These are phyloP conservation scores for Nematolebias whitei DNA, from an alignment of 2,113 vertebrate genomes.

Conservation along the genomic window DNA sequence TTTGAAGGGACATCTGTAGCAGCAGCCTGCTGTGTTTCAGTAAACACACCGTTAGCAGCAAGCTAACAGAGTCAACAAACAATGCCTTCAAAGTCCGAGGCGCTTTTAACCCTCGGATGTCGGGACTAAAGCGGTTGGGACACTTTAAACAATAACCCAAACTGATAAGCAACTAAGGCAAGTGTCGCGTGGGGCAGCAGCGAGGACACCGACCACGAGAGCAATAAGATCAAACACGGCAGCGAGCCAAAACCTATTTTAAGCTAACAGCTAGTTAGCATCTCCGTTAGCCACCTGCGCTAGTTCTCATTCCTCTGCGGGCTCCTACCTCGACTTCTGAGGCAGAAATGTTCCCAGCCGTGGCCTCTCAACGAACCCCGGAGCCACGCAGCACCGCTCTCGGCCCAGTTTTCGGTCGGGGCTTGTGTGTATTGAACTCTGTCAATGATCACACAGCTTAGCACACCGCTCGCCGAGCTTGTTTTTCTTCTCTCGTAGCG, in stretches of 20 bases:
- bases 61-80: conserved; percentile 48
- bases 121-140: background rate
- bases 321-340: conserved; percentile 48
- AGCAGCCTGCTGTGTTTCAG: conserved; percentile 20
- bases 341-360: conserved; percentile 4
- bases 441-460: conserved; percentile 81
- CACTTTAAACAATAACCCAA: background rate
- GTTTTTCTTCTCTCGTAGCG: conserved; percentile 62
- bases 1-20: background rate
- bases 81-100: conserved; percentile 14
- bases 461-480: conserved; percentile 57
- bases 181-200: conserved; percentile 11
- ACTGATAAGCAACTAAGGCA: background rate
- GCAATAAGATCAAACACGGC: conserved; percentile 60
- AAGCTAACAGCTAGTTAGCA: conserved; percentile 68
- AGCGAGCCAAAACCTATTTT: conserved; percentile 52
- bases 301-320: conserved; percentile 31
- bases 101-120: background rate
- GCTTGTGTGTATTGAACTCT: conserved; percentile 80
- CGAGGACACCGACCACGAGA: conserved; percentile 45
- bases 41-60: conserved; percentile 38
- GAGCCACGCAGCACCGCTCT: background rate
- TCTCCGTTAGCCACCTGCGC: conserved; percentile 39
- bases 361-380: conserved; percentile 4
- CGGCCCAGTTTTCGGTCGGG: conserved; percentile 26